phyloP scores from a whole-genome alignment of 2,113 vertebrate species.

The Polyodon spathula region DNA sequence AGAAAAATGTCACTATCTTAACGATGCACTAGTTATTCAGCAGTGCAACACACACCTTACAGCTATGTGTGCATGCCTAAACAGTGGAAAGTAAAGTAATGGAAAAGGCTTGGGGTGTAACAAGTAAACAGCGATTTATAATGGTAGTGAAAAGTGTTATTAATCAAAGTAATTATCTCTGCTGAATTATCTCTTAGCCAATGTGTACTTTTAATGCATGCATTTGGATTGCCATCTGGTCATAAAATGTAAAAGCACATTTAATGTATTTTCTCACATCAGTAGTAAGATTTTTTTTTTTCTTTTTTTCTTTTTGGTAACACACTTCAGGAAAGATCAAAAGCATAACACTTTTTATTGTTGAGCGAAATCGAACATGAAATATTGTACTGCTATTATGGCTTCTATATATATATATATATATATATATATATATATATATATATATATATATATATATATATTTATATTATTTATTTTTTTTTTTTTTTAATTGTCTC shows the following conservation, averaged over 20 bases:
- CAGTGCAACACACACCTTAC: neutral
- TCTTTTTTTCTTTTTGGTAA: no score
- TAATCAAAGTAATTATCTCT: conserved; percentile 54
- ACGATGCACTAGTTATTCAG: no score
- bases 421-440: no score
- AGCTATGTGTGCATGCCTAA: neutral
- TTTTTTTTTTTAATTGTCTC: no score
- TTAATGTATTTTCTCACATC: neutral
- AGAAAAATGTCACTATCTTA: no score
- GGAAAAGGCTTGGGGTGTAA: conserved; percentile 37
- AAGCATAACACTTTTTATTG: no score
- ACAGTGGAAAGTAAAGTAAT: neutral
- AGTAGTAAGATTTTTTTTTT: neutral
- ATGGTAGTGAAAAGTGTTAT: conserved; percentile 48
- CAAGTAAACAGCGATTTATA: conserved; percentile 56
- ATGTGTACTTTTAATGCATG: conserved; percentile 18
- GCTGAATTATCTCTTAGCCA: conserved; percentile 33
- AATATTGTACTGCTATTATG: no score
- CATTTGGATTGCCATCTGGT: conserved; percentile 21
- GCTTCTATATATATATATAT: no score
- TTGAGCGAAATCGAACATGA: no score
- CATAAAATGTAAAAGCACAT: conserved; percentile 2
- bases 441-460: no score
- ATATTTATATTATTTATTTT: no score
- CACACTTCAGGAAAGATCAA: no score